These are phyloP conservation scores for Hedya salicella DNA, from an alignment of 2,888 invertebrate genomes.

Conservation along the genomic window DNA sequence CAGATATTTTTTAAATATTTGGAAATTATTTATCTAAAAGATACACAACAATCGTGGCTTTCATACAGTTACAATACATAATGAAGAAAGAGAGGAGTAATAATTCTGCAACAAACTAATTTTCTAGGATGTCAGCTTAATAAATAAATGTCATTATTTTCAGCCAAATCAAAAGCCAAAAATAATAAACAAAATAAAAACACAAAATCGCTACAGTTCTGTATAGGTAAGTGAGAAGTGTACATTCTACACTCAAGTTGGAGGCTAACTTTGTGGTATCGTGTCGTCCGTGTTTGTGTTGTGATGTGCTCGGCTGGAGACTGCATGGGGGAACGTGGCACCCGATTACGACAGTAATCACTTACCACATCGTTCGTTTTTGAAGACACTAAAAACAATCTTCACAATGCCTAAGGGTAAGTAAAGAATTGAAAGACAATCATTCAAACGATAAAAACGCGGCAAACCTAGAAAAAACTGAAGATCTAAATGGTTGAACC, in stretches of 20 bases:
- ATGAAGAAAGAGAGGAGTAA: too few relatives aligned
- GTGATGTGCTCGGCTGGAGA: slow-evolving; percentile 62
- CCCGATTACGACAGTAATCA: slow-evolving; percentile 59
- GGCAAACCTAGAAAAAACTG: too few relatives aligned
- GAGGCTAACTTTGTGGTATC: slow-evolving; percentile 51
- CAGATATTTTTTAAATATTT: too few relatives aligned
- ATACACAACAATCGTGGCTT: too few relatives aligned
- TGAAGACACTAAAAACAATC: slow-evolving; percentile 55
- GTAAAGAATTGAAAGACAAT: slow-evolving; percentile 47
- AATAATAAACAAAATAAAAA: slow-evolving; percentile 54
- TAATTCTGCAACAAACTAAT: too few relatives aligned
- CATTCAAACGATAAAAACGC: neutral
- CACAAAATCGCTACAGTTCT: slow-evolving; percentile 49
- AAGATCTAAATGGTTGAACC: too few relatives aligned
- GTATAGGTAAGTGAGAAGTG: slow-evolving; percentile 40
- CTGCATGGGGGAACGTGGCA: slow-evolving; percentile 64
- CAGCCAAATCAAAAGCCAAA: slow-evolving; percentile 68
- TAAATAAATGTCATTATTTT: slow-evolving; percentile 46
- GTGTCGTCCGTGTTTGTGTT: slow-evolving; percentile 51
- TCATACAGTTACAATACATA: too few relatives aligned
- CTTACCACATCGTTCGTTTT: slow-evolving; percentile 59
- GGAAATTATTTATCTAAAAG: too few relatives aligned
- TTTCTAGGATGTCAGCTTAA: neutral
- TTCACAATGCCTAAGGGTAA: slow-evolving; percentile 74
- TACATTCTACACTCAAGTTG: slow-evolving; percentile 2